These are phyloP conservation scores for Stigmatopora nigra DNA, from an alignment of 2,113 vertebrate species.

Conservation along the genomic window DNA sequence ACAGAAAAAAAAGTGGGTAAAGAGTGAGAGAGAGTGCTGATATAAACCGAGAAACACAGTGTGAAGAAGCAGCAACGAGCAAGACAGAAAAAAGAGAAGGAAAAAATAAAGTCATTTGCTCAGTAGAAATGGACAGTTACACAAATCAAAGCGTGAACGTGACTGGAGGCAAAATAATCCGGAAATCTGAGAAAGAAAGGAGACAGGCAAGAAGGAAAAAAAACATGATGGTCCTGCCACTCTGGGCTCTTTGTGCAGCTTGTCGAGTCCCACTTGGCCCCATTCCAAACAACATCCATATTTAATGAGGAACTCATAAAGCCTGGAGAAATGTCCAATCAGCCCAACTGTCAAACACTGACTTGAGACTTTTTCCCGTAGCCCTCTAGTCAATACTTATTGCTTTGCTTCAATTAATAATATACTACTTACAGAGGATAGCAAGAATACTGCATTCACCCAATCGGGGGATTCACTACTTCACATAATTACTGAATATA, in stretches of 20 bases:
- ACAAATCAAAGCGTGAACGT: background rate
- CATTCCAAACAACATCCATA: conserved; percentile 62
- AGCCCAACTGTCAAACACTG: conserved; percentile 9
- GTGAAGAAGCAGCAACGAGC: background rate
- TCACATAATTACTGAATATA: background rate
- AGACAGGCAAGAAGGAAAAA: conserved; percentile 4
- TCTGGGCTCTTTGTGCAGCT: conserved; percentile 31
- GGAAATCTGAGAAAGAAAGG: background rate
- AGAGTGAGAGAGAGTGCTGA: conserved; percentile 1
- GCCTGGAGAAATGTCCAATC: conserved; percentile 45
- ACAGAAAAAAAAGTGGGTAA: background rate
- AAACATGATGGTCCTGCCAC: conserved; percentile 21
- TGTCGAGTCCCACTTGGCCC: conserved; percentile 57
- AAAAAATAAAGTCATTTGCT: background rate
- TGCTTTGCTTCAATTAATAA: background rate
- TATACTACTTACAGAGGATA: background rate
- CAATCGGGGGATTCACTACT: background rate
- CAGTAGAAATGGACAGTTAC: background rate
- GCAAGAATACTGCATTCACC: background rate
- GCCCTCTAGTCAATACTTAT: background rate
- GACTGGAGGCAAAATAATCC: conserved; percentile 5
- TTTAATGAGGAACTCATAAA: conserved; percentile 63
- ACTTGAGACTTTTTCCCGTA: conserved; percentile 3
- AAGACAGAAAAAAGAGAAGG: background rate
- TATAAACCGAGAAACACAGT: background rate